Percentiles rank a stretch among this genome's conserved stretches.
Evolutionary conservation across 2,797 vertebrate genomes (phyloP).

Genomic region (Monodelphis domestica): DNA sequence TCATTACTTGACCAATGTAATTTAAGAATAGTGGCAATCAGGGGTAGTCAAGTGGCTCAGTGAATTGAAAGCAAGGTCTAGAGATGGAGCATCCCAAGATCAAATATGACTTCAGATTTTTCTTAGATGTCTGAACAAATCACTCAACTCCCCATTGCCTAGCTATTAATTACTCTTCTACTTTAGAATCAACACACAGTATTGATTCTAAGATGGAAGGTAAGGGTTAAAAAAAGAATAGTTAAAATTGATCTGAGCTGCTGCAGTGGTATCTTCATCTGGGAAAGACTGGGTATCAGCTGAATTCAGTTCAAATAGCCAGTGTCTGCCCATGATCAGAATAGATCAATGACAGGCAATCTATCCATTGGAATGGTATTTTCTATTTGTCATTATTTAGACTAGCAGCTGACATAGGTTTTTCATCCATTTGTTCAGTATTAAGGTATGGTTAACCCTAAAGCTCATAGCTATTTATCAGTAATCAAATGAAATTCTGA

Average conservation of each 20-base stretch:
- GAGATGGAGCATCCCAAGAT: no score
- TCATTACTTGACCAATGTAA: neutral
- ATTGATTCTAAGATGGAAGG: no score
- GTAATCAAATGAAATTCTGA: neutral
- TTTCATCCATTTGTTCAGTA: constrained; percentile 28
- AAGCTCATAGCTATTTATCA: neutral
- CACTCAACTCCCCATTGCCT: no score
- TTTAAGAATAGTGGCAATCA: neutral
- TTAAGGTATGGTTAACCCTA: neutral
- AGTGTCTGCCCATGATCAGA: constrained; percentile 39
- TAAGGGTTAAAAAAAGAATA: no score
- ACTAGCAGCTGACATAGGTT: constrained; percentile 39
- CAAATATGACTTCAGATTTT: no score
- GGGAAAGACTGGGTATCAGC: neutral
- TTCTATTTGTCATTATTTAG: neutral
- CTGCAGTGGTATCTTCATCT: accelerated
- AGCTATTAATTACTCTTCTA: no score
- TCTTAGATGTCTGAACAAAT: no score
- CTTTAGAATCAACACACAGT: no score
- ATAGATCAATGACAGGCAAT: constrained; percentile 7
- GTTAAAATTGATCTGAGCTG: neutral
- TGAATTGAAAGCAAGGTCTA: no score
- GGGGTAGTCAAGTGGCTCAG: neutral
- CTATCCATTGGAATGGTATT: neutral
- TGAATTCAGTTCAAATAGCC: constrained; percentile 38